Evolutionary conservation across 2,797 vertebrate genomes (phyloP).

Genomic region (Arnoldichthys spilopterus): DNA sequence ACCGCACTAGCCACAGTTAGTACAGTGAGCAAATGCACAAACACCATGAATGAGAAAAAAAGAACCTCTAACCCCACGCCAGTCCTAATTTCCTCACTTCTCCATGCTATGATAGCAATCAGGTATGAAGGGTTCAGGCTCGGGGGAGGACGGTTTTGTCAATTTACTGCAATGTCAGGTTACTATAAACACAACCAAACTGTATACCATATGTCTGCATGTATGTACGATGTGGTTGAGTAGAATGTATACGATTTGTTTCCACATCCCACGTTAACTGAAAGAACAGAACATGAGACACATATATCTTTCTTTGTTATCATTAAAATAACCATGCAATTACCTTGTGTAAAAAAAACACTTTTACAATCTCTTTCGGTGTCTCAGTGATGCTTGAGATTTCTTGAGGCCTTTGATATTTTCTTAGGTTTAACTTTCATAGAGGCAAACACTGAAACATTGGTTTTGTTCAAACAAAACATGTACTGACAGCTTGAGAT

Average conservation of each 20-base stretch:
- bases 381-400: constrained; percentile 1
- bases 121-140: constrained; percentile 59
- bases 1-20: constrained; percentile 35
- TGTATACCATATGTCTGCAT: constrained; percentile 68
- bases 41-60: background rate
- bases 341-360: constrained; percentile 26
- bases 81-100: constrained; percentile 67
- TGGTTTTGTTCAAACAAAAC: constrained; percentile 31
- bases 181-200: constrained; percentile 73
- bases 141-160: constrained; percentile 62
- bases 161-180: constrained; percentile 73
- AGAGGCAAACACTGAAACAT: constrained; percentile 18
- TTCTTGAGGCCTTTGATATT: constrained; percentile 22
- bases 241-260: constrained; percentile 62
- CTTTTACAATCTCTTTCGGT: constrained; percentile 24
- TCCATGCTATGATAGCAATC: constrained; percentile 63
- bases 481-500: constrained; percentile 27
- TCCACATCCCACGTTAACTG: constrained; percentile 62
- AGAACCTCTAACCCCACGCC: constrained; percentile 57
- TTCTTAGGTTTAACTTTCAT: constrained; percentile 33
- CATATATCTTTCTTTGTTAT: constrained; percentile 38
- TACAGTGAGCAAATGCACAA: constrained; percentile 24
- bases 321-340: constrained; percentile 39
- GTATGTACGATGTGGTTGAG: constrained; percentile 61
- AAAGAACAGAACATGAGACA: constrained; percentile 60